Percentiles rank a stretch among this genome's conserved stretches.
Evolutionary conservation across 2,888 invertebrate species (phyloP).

Genomic region (Drosophila longiperda): DNA sequence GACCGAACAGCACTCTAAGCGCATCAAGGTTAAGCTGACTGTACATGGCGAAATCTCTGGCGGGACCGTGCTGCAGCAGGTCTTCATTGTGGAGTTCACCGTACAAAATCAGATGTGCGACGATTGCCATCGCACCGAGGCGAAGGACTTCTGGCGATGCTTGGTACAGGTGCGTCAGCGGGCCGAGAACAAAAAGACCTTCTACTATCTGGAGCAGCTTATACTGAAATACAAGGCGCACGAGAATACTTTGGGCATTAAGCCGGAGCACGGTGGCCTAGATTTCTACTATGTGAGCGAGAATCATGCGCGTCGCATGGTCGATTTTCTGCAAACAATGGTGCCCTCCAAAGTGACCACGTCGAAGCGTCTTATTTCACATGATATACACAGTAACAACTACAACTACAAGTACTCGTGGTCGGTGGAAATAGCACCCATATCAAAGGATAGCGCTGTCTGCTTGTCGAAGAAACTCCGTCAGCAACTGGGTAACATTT

Average conservation of each 20-base stretch:
- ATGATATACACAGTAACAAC: constrained; percentile 97
- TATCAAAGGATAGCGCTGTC: constrained; percentile 97
- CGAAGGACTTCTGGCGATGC: constrained; percentile 99
- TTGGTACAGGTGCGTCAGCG: constrained; percentile 94
- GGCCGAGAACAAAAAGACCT: constrained; percentile 97
- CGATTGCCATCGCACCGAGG: constrained; percentile 98
- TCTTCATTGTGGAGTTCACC: constrained; percentile 97
- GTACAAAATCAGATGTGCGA: constrained; percentile 98
- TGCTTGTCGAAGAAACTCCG: constrained; percentile 95
- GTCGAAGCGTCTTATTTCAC: constrained; percentile 97
- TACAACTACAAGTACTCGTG: constrained; percentile 98
- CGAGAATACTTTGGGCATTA: constrained; percentile 94
- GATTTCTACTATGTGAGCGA: constrained; percentile 97
- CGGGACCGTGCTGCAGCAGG: constrained; percentile 96
- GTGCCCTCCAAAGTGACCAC: constrained; percentile 95
- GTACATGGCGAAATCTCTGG: constrained; percentile 97
- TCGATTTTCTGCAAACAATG: constrained; percentile 95
- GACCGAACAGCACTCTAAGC: constrained; percentile 99
- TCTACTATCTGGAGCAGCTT: constrained; percentile 98
- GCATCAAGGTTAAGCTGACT: constrained; percentile 97
- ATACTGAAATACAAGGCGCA: constrained; percentile 98
- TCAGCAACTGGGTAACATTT: constrained; percentile 94
- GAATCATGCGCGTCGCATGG: constrained; percentile 96
- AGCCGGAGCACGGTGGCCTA: constrained; percentile 93
- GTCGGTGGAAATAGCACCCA: constrained; percentile 97